Conservation (phyloP, 2,888 invertebrate genomes). For the Emmelina monodactyla region DNA sequence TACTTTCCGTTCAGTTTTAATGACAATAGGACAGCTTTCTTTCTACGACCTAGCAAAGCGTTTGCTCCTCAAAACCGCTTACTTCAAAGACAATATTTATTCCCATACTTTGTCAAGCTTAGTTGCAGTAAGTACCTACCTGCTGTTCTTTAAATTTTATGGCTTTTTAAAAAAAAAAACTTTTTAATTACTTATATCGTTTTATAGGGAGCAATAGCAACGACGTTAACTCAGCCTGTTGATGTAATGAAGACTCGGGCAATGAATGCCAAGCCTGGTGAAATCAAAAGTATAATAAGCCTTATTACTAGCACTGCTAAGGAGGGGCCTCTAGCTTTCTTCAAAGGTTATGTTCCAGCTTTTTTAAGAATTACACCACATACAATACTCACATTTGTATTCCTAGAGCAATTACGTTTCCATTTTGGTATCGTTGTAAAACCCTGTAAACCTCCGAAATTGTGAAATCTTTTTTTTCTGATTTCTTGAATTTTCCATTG, state of each 20-base stretch:
- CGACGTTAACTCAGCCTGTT: conserved; percentile 93
- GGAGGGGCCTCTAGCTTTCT: conserved; percentile 91
- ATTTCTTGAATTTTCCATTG: no score
- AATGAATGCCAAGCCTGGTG: conserved; percentile 97
- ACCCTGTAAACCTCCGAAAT: no score
- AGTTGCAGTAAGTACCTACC: conserved; percentile 74
- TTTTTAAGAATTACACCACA: conserved; percentile 97
- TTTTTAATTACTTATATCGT: no score
- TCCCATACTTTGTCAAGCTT: conserved; percentile 92
- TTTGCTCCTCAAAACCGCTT: conserved; percentile 70
- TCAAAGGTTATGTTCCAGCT: conserved; percentile 96
- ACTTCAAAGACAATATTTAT: conserved; percentile 82
- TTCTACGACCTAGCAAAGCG: conserved; percentile 91
- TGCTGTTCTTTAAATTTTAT: no score
- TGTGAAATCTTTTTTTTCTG: no score
- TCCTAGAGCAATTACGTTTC: conserved; percentile 91
- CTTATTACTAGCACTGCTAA: conserved; percentile 85
- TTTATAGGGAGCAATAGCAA: conserved; percentile 86
- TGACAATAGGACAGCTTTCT: conserved; percentile 97
- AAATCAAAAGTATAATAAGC: conserved; percentile 77
- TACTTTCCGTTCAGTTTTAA: conserved; percentile 86
- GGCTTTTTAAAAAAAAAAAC: no score
- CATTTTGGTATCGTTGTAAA: no score
- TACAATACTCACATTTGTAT: conserved; percentile 94
- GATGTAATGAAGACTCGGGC: conserved; percentile 97